These are phyloP conservation scores for Actinopyga echinites DNA, from an alignment of 53 echinoderm and acorn worm genomes.

Conservation along the genomic window DNA sequence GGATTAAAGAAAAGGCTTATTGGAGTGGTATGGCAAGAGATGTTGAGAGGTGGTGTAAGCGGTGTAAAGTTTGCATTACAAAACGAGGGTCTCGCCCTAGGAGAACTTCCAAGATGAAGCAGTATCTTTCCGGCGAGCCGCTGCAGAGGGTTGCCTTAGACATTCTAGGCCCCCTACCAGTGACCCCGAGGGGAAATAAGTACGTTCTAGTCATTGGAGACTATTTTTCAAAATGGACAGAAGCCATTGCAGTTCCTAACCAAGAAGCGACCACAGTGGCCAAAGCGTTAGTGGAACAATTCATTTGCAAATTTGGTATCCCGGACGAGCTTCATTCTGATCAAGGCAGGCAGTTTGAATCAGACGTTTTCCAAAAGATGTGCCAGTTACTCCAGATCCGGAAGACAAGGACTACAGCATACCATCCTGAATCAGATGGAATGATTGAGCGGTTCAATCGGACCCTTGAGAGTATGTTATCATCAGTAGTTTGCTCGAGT, in stretches of 20 bases:
- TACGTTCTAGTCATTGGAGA: constrained; percentile 14
- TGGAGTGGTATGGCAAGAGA: neutral
- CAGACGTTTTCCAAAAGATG: neutral
- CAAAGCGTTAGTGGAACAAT: too few species aligned
- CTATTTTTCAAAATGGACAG: constrained; percentile 8
- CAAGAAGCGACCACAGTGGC: too few species aligned
- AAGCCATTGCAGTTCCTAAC: neutral
- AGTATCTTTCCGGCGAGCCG: too few species aligned
- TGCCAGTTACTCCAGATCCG: neutral
- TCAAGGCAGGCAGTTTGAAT: too few species aligned
- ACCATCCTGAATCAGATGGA: constrained; percentile 3
- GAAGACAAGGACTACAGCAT: too few species aligned
- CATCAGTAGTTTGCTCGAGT: too few species aligned
- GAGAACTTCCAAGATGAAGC: neutral
- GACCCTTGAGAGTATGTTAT: neutral
- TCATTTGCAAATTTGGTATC: too few species aligned
- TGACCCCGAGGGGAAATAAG: neutral
- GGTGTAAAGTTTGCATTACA: neutral
- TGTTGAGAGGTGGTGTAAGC: too few species aligned
- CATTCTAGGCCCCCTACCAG: neutral
- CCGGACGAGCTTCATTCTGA: constrained; percentile 2
- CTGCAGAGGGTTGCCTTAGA: neutral
- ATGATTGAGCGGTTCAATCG: too few species aligned
- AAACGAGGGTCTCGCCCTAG: neutral
- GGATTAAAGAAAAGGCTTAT: neutral